Evolutionary conservation across 2,888 invertebrate genomes (phyloP).

Genomic region (Apocheima hispidaria): DNA sequence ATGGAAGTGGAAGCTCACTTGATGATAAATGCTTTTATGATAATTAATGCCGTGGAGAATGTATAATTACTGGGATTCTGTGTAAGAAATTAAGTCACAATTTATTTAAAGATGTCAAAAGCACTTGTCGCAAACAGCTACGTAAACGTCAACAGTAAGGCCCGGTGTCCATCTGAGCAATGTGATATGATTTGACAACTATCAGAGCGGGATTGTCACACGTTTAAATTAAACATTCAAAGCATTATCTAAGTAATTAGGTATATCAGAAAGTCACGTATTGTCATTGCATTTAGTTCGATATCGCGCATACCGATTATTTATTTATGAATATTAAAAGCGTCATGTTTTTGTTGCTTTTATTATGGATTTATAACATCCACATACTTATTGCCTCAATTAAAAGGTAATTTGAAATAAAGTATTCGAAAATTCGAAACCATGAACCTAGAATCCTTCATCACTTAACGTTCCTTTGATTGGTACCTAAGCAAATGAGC

Average conservation of each 20-base stretch:
- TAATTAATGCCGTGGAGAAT: slow-evolving; percentile 22
- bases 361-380: background rate
- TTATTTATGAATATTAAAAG: no score
- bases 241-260: no score
- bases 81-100: background rate
- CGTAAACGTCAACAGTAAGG: no score
- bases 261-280: no score
- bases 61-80: slow-evolving; percentile 8
- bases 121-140: background rate
- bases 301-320: no score
- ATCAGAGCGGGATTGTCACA: no score
- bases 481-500: slow-evolving; percentile 42
- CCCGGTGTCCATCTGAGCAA: background rate
- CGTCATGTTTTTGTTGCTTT: no score
- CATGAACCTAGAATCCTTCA: slow-evolving; percentile 10
- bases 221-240: no score
- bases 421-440: slow-evolving; percentile 7
- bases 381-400: slow-evolving; percentile 8
- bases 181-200: background rate
- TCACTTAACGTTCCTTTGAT: slow-evolving; percentile 25
- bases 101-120: background rate
- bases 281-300: no score
- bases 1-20: slow-evolving; percentile 20
- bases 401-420: slow-evolving; percentile 27
- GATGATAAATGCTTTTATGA: slow-evolving; percentile 29